Base-by-base conservation (phyloP, 2,797 vertebrate species). In the Notolepis coatsorum region DNA sequence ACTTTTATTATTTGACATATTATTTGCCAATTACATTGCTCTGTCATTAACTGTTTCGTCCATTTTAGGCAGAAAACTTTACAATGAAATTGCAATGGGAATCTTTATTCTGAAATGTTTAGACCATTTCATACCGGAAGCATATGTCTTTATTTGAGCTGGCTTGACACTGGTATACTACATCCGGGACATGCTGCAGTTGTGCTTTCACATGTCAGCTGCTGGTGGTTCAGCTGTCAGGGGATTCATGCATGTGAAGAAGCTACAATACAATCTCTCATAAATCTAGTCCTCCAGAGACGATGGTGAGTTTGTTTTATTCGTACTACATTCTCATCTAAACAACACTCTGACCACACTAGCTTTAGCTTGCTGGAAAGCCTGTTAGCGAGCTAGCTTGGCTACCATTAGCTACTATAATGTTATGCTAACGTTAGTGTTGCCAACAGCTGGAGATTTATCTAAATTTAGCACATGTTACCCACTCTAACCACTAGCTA, bases 401-500 rank as follows among this genome's bases (percentile, higher is more conserved):
- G 20, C 18, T 15, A 13, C 2, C 17, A 5, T 3, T 2, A 3
- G 12, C 9, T 20, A 2, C 43, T 27, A 12, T 83, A 75, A 76
- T 48, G 55, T 30, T 65, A 68, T 10, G 61, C 49, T 18, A 3
- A 39, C 39, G 46, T 56, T 47, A 63, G 53, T 60, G 43, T 45
- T 77, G 83, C n/a, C n/a, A n/a, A 84, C 86, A 89, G 87, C 72
- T 89, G 54, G 64, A 67, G 70, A 69, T 80, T 81, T 42, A 9
- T 73, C 78, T 88, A 90, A 84, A 89, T 87, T 85, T 87, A 89
- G 86, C 83, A 28, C 62, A 1, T 7, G 31, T 35, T 35, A 35
- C 7, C 31, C 7, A 35, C 13, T 8, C 13, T 59, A 75, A 66
- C 54, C 68, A 73, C 65, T 76, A 73, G 71, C 73, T 71, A 65